Evolutionary conservation across 2,888 invertebrate genomes (phyloP).

Genomic region (Beris chalybata): DNA sequence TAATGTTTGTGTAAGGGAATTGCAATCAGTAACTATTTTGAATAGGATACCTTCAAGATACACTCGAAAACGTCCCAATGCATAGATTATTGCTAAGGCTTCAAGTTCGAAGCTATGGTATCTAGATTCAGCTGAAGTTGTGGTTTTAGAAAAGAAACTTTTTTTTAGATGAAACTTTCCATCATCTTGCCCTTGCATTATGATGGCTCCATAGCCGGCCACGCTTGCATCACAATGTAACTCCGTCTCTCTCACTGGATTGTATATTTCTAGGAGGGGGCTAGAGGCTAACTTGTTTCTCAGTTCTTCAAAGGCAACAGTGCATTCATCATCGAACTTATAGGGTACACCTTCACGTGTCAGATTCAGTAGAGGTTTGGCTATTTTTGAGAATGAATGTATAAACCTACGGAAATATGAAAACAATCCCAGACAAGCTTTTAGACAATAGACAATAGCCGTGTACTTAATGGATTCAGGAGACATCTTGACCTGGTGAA

Average conservation of each 20-base stretch:
- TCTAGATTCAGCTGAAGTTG: slow-evolving; percentile 41
- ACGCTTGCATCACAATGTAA: slow-evolving; percentile 46
- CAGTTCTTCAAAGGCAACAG: slow-evolving; percentile 26
- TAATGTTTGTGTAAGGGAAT: slow-evolving; percentile 43
- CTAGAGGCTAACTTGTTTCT: slow-evolving; percentile 32
- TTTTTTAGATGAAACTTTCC: slow-evolving; percentile 44
- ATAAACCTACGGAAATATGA: no score
- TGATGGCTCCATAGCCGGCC: slow-evolving; percentile 43
- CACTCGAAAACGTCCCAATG: slow-evolving; percentile 43
- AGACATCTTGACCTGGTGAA: no score
- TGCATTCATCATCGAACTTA: no score
- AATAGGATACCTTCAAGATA: slow-evolving; percentile 43
- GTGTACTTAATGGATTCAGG: no score
- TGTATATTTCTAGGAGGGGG: slow-evolving; percentile 45
- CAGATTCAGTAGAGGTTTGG: no score
- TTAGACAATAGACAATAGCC: no score
- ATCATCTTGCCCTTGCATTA: slow-evolving; percentile 41
- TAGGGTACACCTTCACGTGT: no score
- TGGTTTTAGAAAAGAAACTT: slow-evolving; percentile 45
- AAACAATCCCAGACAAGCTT: no score
- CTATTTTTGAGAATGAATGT: no score
- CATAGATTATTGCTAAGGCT: slow-evolving; percentile 43
- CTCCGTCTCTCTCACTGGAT: slow-evolving; percentile 43
- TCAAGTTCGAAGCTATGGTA: slow-evolving; percentile 48
- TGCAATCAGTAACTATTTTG: slow-evolving; percentile 45